These are phyloP conservation scores for Diarsia brunnea DNA, from an alignment of 2,888 invertebrate genomes.

Conservation along the genomic window DNA sequence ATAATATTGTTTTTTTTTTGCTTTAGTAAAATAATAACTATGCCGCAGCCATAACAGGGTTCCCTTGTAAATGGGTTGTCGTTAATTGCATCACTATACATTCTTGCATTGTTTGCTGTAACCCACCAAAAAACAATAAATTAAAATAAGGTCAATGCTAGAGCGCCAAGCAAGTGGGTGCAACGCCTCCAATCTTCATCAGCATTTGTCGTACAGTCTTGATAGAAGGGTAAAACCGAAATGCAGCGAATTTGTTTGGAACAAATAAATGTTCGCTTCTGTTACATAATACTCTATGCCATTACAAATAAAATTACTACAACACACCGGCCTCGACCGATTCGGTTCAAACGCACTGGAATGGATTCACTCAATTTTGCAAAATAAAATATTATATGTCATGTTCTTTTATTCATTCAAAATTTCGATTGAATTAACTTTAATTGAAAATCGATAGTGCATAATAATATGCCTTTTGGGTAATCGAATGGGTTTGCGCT, in stretches of 20 bases:
- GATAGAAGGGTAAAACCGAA: too few relatives aligned
- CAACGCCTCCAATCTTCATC: not conserved
- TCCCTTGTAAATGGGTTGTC: too few relatives aligned
- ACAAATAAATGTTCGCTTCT: constrained; percentile 2
- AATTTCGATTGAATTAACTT: constrained; percentile 55
- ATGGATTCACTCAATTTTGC: constrained; percentile 64
- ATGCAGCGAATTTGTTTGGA: not conserved
- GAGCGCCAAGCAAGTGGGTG: not conserved
- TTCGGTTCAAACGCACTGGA: constrained; percentile 57
- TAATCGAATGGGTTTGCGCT: constrained; percentile 42
- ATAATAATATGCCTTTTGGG: constrained; percentile 50
- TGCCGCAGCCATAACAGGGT: not conserved
- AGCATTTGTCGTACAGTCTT: not conserved
- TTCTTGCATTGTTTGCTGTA: too few relatives aligned
- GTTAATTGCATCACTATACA: too few relatives aligned
- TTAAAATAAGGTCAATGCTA: not conserved
- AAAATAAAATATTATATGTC: constrained; percentile 61
- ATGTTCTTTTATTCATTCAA: constrained; percentile 61
- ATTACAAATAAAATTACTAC: constrained; percentile 71
- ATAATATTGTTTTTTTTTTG: too few relatives aligned
- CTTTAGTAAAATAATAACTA: not conserved
- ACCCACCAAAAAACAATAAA: too few relatives aligned
- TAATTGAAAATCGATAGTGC: constrained; percentile 58
- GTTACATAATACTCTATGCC: constrained; percentile 23
- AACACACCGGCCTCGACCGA: constrained; percentile 50